Evolutionary conservation across 2,113 vertebrate genomes (phyloP).

Genomic region (Rhynchopsitta pachyrhyncha): DNA sequence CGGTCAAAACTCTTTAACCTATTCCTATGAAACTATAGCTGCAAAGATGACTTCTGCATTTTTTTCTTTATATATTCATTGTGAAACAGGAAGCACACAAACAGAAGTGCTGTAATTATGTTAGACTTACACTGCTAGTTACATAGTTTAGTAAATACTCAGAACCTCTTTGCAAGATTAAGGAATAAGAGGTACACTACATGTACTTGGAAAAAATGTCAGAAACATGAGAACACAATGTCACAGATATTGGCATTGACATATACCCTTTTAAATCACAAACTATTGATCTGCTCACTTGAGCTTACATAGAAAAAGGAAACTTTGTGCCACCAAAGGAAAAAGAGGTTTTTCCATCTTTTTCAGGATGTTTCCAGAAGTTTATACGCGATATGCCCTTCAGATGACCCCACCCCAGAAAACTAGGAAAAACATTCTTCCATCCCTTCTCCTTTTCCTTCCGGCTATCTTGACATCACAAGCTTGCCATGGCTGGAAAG

Average conservation of each 20-base stretch:
- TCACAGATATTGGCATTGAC: neutral
- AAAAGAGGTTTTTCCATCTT: neutral
- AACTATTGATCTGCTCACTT: constrained; percentile 1
- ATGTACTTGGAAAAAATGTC: neutral
- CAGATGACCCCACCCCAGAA: neutral
- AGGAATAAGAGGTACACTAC: neutral
- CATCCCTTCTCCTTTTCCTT: neutral
- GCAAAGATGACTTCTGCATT: neutral
- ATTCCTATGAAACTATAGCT: neutral
- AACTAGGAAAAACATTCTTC: neutral
- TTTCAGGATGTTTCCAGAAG: neutral
- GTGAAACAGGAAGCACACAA: neutral
- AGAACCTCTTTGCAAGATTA: neutral
- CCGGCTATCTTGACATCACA: neutral
- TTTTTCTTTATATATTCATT: neutral
- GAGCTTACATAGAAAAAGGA: neutral
- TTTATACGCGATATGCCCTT: neutral
- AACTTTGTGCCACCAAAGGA: neutral
- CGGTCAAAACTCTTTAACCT: neutral
- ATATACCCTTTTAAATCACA: neutral
- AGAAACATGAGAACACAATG: constrained; percentile 9
- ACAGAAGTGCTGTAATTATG: neutral
- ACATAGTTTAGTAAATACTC: neutral
- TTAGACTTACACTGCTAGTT: neutral
- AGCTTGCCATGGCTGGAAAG: neutral